These are phyloP conservation scores for Calliopum simillimum DNA, from an alignment of 2,888 invertebrate genomes.

Conservation along the genomic window DNA sequence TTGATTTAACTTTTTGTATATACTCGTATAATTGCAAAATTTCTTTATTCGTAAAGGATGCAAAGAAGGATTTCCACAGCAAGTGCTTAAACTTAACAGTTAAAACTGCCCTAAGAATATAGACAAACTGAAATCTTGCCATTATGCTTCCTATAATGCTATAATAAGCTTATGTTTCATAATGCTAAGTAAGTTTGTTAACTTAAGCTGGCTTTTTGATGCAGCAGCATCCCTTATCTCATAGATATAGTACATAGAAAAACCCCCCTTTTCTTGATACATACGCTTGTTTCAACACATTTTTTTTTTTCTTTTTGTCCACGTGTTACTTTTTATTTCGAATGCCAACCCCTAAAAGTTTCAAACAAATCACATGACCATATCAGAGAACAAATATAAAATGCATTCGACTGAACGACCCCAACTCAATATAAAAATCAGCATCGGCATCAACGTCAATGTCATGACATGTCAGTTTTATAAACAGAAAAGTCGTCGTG, in stretches of 20 bases:
- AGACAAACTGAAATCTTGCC: no score
- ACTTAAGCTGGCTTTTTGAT: background rate
- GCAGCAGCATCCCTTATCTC: background rate
- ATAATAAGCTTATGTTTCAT: no score
- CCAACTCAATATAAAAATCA: slow-evolving; percentile 22
- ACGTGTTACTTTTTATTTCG: slow-evolving; percentile 13
- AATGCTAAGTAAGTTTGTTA: background rate
- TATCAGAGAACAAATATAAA: no score
- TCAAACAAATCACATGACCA: background rate
- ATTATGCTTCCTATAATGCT: no score
- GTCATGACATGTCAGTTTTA: slow-evolving; percentile 8
- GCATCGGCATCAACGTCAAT: slow-evolving; percentile 18
- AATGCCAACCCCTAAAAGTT: slow-evolving; percentile 15
- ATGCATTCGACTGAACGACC: background rate
- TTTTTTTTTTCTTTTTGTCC: slow-evolving; percentile 15
- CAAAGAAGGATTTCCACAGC: no score
- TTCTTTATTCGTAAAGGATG: no score
- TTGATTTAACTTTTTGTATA: no score
- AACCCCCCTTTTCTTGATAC: background rate
- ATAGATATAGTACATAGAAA: background rate
- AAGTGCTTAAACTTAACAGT: no score
- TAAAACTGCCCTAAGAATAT: no score
- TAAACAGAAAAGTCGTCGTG: no score
- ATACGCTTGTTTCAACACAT: slow-evolving; percentile 1
- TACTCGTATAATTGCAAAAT: no score